Percentiles rank a stretch among this genome's conserved stretches.
Evolutionary conservation across 2,797 vertebrate species (phyloP).

Genomic region (Nyctalus aviator): DNA sequence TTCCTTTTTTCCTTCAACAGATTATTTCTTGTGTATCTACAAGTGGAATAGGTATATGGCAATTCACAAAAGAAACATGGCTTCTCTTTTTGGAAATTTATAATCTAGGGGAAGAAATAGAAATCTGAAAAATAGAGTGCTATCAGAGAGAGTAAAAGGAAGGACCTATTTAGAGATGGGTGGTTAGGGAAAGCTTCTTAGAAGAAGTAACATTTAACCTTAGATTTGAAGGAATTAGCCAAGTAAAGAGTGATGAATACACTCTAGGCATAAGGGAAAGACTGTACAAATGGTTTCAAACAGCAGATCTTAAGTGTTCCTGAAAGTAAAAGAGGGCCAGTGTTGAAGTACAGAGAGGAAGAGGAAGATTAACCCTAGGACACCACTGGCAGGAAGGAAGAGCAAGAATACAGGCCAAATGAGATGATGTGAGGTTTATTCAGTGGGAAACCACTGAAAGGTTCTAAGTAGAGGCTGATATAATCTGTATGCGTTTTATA

Average conservation of each 20-base stretch:
- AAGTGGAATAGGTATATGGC: neutral
- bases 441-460: neutral
- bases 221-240: neutral
- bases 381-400: neutral
- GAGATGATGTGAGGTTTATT: neutral
- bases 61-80: neutral
- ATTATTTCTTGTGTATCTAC: neutral
- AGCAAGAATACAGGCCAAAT: neutral
- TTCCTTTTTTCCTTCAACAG: slow-evolving; percentile 13
- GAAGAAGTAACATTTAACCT: neutral
- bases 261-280: neutral
- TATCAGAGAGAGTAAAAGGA: neutral
- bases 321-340: slow-evolving; percentile 1
- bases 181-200: neutral
- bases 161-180: neutral
- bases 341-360: neutral
- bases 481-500: neutral
- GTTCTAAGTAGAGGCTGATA: neutral
- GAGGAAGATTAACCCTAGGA: neutral
- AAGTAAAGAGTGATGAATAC: neutral
- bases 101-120: neutral
- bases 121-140: neutral
- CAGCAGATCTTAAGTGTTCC: neutral
- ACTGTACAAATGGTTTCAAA: neutral
- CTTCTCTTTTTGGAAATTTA: neutral